Evolutionary conservation across 2,797 vertebrate genomes (phyloP).

Genomic region (Pempheris klunzingeri): DNA sequence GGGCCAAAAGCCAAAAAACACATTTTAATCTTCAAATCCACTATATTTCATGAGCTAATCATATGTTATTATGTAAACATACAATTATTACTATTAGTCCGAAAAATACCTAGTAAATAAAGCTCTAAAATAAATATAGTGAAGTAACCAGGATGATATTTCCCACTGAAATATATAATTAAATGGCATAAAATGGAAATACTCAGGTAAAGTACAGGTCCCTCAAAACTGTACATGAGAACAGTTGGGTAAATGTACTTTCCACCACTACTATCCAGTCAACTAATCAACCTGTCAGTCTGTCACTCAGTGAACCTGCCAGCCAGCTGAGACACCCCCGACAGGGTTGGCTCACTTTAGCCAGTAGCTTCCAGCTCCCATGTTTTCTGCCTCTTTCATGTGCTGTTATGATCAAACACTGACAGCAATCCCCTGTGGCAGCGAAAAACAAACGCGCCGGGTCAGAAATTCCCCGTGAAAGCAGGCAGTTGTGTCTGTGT

Average conservation of each 20-base stretch:
- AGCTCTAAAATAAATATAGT: background rate
- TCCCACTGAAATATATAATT: background rate
- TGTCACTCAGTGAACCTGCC: conserved; percentile 28
- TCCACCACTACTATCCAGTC: background rate
- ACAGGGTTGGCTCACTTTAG: conserved; percentile 34
- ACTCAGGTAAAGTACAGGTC: background rate
- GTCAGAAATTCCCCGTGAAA: conserved; percentile 47
- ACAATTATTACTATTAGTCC: too few relatives aligned
- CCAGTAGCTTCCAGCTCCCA: conserved; percentile 25
- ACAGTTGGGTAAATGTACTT: background rate
- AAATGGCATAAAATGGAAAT: background rate
- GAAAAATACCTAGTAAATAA: background rate
- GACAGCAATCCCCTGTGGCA: conserved; percentile 44
- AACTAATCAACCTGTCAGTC: conserved; percentile 20
- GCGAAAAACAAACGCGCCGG: conserved; percentile 46
- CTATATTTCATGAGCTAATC: background rate
- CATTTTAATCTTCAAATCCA: background rate
- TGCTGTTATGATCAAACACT: conserved; percentile 55
- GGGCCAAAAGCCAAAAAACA: background rate
- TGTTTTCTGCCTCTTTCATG: conserved; percentile 58
- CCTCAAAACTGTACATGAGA: background rate
- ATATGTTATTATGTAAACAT: background rate
- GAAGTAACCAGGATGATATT: background rate
- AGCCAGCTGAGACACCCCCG: conserved; percentile 14
- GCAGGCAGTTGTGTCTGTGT: conserved; percentile 33